These are phyloP conservation scores for Parochlus steinenii DNA, from an alignment of 2,888 invertebrate genomes.

Conservation along the genomic window DNA sequence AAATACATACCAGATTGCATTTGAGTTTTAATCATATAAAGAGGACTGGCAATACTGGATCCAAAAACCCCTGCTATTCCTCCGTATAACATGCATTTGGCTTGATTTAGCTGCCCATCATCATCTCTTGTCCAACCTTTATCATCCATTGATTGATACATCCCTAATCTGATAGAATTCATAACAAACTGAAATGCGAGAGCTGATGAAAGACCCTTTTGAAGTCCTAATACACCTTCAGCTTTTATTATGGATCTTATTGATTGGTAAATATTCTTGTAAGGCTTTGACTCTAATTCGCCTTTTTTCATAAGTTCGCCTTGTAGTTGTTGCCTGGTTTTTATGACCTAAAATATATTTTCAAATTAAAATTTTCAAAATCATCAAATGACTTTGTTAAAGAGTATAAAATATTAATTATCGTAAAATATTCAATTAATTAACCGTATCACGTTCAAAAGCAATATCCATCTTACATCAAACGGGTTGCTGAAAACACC, in stretches of 20 bases:
- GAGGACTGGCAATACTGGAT: slow-evolving; percentile 53
- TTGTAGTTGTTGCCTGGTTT: slow-evolving; percentile 78
- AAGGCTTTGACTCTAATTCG: slow-evolving; percentile 37
- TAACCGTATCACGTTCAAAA: no score
- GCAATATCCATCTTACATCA: no score
- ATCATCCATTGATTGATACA: slow-evolving; percentile 44
- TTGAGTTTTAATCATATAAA: slow-evolving; percentile 72
- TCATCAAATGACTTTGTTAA: not conserved
- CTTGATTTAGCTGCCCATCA: slow-evolving; percentile 14
- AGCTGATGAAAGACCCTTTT: slow-evolving; percentile 67
- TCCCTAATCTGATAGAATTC: slow-evolving; percentile 35
- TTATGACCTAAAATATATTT: slow-evolving; percentile 29
- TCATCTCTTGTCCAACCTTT: slow-evolving; percentile 32
- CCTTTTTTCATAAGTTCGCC: slow-evolving; percentile 57
- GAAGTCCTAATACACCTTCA: slow-evolving; percentile 59
- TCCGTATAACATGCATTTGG: slow-evolving; percentile 17
- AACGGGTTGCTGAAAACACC: slow-evolving; percentile 75
- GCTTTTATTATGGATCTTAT: slow-evolving; percentile 53
- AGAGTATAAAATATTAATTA: no score
- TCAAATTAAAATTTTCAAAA: slow-evolving; percentile 2
- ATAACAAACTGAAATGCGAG: slow-evolving; percentile 57
- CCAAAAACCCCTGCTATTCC: slow-evolving; percentile 47
- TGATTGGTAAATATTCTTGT: slow-evolving; percentile 66
- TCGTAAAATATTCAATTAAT: no score
- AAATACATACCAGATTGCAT: no score